Evolutionary conservation across 2,797 vertebrate genomes (phyloP).

Genomic region (Xiphophorus birchmanni): DNA sequence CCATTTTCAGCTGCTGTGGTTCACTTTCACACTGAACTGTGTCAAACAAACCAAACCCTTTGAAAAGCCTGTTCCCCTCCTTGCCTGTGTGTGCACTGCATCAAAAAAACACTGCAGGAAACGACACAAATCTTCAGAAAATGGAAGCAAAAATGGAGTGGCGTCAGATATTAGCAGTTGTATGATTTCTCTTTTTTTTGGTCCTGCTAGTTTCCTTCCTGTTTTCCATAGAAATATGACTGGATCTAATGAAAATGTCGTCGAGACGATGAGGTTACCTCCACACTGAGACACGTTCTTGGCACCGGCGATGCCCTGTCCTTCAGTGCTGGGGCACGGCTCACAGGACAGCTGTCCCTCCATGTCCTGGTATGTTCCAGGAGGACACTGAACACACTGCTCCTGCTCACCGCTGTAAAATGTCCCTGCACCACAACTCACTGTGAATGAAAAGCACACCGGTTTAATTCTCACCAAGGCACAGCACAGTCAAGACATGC

Average conservation of each 20-base stretch:
- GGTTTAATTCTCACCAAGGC: background rate
- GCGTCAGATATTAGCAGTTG: too few species aligned
- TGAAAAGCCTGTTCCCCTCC: too few species aligned
- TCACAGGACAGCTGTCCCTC: conserved; percentile 92
- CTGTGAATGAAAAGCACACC: conserved; percentile 66
- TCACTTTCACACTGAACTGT: too few species aligned
- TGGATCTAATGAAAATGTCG: background rate
- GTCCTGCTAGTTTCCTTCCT: background rate
- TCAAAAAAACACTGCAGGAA: too few species aligned
- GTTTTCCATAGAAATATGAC: background rate
- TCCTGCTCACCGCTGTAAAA: conserved; percentile 90
- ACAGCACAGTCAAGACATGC: background rate
- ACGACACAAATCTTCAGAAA: too few species aligned
- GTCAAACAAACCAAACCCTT: too few species aligned
- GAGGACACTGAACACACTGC: conserved; percentile 86
- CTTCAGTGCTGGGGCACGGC: conserved; percentile 90
- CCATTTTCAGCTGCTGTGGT: too few species aligned
- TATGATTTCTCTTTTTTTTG: too few species aligned
- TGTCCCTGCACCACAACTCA: conserved; percentile 87
- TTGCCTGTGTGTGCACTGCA: too few species aligned
- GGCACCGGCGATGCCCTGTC: conserved; percentile 85
- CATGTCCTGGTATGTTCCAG: conserved; percentile 91
- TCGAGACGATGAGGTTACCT: conserved; percentile 70
- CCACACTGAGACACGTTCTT: conserved; percentile 93
- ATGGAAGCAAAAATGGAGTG: too few species aligned